Evolutionary conservation across 2,888 invertebrate genomes (phyloP).

Genomic region (Hypena proboscidalis): DNA sequence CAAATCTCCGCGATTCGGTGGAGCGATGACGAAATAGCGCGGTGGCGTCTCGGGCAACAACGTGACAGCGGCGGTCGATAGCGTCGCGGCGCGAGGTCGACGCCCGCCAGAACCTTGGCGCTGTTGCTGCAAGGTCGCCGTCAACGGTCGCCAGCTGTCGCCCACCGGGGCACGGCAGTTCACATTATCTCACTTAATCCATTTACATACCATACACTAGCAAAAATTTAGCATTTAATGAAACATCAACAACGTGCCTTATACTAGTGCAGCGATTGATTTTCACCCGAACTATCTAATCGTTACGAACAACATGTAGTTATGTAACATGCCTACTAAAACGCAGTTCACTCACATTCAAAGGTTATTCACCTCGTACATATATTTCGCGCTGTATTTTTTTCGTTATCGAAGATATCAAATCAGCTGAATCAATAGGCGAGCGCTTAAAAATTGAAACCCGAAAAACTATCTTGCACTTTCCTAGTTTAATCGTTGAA

Average conservation of each 20-base stretch:
- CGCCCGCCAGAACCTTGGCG: constrained; percentile 64
- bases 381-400: constrained; percentile 7
- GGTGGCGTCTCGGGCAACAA: constrained; percentile 20
- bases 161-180: constrained; percentile 16
- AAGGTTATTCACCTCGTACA: constrained; percentile 30
- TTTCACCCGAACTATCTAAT: no score
- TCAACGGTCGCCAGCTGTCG: constrained; percentile 47
- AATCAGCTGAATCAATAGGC: constrained; percentile 12
- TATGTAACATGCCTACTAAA: constrained; percentile 11
- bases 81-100: constrained; percentile 54
- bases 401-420: not conserved
- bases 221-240: no score
- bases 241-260: no score
- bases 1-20: constrained; percentile 9
- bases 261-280: no score
- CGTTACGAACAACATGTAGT: no score
- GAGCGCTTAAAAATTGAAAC: no score
- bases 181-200: not conserved
- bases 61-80: constrained; percentile 45
- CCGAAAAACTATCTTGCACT: no score
- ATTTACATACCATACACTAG: no score
- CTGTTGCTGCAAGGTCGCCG: constrained; percentile 60
- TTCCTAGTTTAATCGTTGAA: no score
- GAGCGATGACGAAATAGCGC: constrained; percentile 16
- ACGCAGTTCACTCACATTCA: constrained; percentile 12